Evolutionary conservation across 2,888 invertebrate genomes (phyloP).

Genomic region (Melanostoma mellinum): DNA sequence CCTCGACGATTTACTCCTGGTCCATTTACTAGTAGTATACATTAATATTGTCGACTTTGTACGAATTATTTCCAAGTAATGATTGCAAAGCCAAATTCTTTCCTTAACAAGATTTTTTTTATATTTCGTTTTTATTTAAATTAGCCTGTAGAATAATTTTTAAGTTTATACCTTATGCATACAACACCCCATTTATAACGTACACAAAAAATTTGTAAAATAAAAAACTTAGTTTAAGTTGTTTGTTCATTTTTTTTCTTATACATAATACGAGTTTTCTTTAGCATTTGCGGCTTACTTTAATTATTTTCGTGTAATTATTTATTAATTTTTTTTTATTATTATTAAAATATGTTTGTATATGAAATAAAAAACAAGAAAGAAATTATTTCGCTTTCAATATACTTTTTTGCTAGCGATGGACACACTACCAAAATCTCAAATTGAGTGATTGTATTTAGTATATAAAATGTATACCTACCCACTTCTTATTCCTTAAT

Average conservation of each 20-base stretch:
- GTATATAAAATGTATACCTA: constrained; percentile 27
- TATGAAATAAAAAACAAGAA: no score
- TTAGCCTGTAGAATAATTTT: constrained; percentile 13
- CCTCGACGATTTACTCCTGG: background rate
- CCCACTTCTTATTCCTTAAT: constrained; percentile 57
- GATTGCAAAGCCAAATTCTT: constrained; percentile 6
- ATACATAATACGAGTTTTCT: constrained; percentile 12
- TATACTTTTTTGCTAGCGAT: constrained; percentile 31
- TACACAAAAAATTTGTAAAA: constrained; percentile 46
- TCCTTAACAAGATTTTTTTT: constrained; percentile 31
- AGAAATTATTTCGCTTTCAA: constrained; percentile 39
- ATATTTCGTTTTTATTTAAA: constrained; percentile 15
- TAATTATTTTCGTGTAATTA: constrained; percentile 65
- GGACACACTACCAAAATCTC: constrained; percentile 66
- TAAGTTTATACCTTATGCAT: constrained; percentile 58
- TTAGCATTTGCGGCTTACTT: constrained; percentile 54
- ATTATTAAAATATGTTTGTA: background rate
- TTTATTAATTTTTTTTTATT: constrained; percentile 47
- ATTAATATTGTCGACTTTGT: no score
- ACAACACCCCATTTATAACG: constrained; percentile 22
- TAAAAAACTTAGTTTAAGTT: constrained; percentile 42
- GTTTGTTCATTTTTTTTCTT: constrained; percentile 54
- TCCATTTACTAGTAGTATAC: no score
- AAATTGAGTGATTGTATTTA: constrained; percentile 68
- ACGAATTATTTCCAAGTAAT: no score